Evolutionary conservation across 2,888 invertebrate species (phyloP), one percentile per base, ranked within the genome.

Genomic region (Opisthograptis luteolata): DNA sequence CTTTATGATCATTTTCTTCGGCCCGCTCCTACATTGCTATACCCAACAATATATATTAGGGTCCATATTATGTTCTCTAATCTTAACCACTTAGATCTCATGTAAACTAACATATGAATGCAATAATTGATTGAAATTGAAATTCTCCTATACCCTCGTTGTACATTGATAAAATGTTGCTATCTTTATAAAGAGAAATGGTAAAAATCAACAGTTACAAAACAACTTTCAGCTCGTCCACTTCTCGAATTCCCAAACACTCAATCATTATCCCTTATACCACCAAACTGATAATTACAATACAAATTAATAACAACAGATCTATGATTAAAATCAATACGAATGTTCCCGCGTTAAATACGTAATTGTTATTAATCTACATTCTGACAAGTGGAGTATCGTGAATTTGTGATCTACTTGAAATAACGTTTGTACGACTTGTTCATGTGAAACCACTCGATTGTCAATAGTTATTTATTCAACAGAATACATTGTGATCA

Each of bases 351-450:
- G 79, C 73, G 79, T 79, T 83, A 79, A 78, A 69, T 66, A 68
- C 68, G 56, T 76, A 73, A 74, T 74, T 71, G 73, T 71, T 68
- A 62, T 85, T 83, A 82, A 82, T 84, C 81, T 79, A 81, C 65
- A 80, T 85, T 81, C 65, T 76, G 84, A 84, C 79, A 72, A 65
- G 66, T 66, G 62, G 67, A 67, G 60, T 69, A 55, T 60, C 17
- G 17, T 17, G 17, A 6, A 20, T 2, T n/a, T 63, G 68, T 66
- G 40, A 50, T 57, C 60, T 62, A 54, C 41, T 57, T 58, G 50
- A 15, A 9, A 14, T 31, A 44, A 25, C 22, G 28, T 28, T n/a
- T 13, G 27, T 60, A 54, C 64, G 50, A 6, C 36, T 13, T 34
- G 55, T 15, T 2, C n/a, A 12, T 15, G 59, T 47, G 64, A 54